Base-by-base conservation (phyloP, 2,888 invertebrate species). In the Prosopocoilus inquinatus region DNA sequence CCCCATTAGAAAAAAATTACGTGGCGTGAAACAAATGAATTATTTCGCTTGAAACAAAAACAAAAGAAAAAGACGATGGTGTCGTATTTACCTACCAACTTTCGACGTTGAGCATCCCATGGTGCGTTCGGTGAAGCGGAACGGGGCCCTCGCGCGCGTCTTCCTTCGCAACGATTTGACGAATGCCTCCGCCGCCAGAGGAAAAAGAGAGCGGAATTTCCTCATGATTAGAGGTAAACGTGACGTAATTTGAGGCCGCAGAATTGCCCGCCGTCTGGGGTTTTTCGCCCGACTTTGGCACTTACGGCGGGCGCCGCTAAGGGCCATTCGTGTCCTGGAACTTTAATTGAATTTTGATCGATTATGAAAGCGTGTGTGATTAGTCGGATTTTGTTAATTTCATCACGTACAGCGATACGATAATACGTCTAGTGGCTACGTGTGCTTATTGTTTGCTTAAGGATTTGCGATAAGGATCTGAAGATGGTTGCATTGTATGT, bases 81-180 rank as follows among this genome's bases (percentile, higher is more conserved):
- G 5, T 35, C 28, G 36, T 11, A n/a, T 52, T 46, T 46, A 35
- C 20, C 16, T n/a, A 9, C 43, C 20, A 43, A 47, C 48, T 48
- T 53, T 53, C 41, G 53, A 53, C 16, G 53, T 53, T 15, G 48
- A 43, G 28, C 53, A 53, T 13, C 53, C 53, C 53, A 53, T 53
- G 15, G 41, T 16, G 36, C 16, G 41, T 13, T 15, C 38, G 38
- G 16, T 13, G 41, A 16, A 41, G 9, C 9, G 9, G 8, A 16
- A 15, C 41, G 41, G 15, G 41, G 41, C 41, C 15, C 16, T 16
- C 7, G 41, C 5, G 13, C 41, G 16, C n/a, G 12, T n/a, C 47
- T 3, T 38, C 12, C 15, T 41, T 5, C 41, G 12, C 12, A 9
- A 15, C 41, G 41, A 41, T 16, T 41, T 41, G 20, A 28, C 20